Percentiles rank a stretch among this genome's conserved stretches.
phyloP scores from a whole-genome alignment of 2,113 vertebrate species.

The Epinephelus cyanopodus region DNA sequence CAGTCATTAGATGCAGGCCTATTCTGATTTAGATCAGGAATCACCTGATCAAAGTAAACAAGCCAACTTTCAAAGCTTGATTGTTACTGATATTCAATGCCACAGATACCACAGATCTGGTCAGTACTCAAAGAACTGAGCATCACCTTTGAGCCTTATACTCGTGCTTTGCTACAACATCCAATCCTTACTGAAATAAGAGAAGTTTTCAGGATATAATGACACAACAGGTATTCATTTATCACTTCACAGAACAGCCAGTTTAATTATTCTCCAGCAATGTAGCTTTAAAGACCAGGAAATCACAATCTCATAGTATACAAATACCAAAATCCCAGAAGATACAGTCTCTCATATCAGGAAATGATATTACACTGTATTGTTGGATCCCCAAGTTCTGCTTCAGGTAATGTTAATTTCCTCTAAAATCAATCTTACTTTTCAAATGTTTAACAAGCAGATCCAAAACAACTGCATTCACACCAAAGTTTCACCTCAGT shows the following conservation, averaged over 20 bases:
- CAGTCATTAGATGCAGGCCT: background rate
- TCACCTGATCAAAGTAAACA: background rate
- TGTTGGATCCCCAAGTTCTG: background rate
- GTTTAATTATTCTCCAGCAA: background rate
- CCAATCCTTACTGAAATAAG: background rate
- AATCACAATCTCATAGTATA: background rate
- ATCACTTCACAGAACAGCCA: background rate
- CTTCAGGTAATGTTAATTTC: background rate
- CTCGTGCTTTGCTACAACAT: background rate
- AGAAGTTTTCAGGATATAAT: background rate
- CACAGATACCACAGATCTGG: background rate
- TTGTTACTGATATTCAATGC: background rate
- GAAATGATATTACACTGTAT: no score
- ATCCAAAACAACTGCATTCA: conserved; percentile 1
- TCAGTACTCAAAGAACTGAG: background rate
- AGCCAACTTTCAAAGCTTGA: background rate
- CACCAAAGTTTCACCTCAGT: background rate
- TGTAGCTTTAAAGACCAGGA: background rate
- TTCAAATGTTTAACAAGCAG: conserved; percentile 15
- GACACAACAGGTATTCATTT: background rate
- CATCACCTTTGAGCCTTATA: no score
- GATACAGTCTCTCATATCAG: background rate
- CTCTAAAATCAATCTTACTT: background rate
- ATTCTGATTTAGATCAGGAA: background rate
- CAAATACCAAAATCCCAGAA: background rate